phyloP scores from a whole-genome alignment of 2,797 vertebrate genomes.

The Gymnothorax javanicus region DNA sequence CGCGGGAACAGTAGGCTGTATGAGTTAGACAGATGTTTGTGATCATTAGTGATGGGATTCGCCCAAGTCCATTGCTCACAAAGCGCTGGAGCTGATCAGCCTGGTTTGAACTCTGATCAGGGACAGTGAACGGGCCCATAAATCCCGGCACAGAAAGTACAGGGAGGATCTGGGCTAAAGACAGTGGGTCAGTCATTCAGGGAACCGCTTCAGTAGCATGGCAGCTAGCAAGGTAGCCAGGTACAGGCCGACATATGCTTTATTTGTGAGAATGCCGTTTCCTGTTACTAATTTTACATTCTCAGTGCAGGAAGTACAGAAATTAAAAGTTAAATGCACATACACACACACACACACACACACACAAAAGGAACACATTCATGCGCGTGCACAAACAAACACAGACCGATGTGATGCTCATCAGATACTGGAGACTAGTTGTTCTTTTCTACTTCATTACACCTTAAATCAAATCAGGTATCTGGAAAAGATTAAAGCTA shows the following conservation, averaged over 20 bases:
- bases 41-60: slow-evolving; percentile 11
- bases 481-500: slow-evolving; percentile 51
- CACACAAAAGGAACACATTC: neutral
- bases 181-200: neutral
- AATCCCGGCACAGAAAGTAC: neutral
- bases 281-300: neutral
- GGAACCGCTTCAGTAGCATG: neutral
- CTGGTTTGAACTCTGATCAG: neutral
- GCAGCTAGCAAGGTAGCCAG: neutral
- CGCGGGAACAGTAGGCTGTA: neutral
- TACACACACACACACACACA: neutral
- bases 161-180: neutral
- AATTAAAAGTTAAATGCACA: neutral
- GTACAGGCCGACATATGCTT: neutral
- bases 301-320: neutral
- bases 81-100: neutral
- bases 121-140: neutral
- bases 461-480: slow-evolving; percentile 44
- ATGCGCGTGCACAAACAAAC: neutral
- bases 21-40: slow-evolving; percentile 6
- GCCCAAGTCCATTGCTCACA: neutral
- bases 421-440: slow-evolving; percentile 27
- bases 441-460: slow-evolving; percentile 35
- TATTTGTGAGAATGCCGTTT: neutral
- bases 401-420: neutral